phyloP scores from a whole-genome alignment of 2,113 vertebrate genomes.

The Ciconia maguari region DNA sequence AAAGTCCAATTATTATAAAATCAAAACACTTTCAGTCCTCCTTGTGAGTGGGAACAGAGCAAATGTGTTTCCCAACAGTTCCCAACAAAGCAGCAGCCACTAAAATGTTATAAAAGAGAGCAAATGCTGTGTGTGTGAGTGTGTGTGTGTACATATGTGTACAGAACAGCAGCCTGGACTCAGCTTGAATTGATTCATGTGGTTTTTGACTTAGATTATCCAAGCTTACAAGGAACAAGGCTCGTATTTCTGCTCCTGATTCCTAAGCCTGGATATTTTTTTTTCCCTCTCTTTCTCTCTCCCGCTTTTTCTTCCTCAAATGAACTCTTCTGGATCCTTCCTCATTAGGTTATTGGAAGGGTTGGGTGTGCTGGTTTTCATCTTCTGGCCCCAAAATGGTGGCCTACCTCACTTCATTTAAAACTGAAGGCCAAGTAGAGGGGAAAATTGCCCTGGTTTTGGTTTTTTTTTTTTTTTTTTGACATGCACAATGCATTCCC shows the following conservation, averaged over 20 bases:
- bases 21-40: not conserved
- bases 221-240: slow-evolving; percentile 24
- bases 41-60: not conserved
- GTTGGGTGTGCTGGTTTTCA: slow-evolving; percentile 1
- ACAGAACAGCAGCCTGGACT: not conserved
- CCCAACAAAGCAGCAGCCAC: not conserved
- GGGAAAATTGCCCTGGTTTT: not conserved
- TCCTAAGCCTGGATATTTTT: not conserved
- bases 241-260: slow-evolving; percentile 15
- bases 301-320: not conserved
- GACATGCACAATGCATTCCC: slow-evolving; percentile 8
- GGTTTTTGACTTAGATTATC: slow-evolving; percentile 54
- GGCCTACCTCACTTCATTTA: slow-evolving; percentile 38
- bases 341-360: not conserved
- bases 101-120: not conserved
- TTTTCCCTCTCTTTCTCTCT: not conserved
- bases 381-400: not conserved
- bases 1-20: not conserved
- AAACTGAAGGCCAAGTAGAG: not conserved
- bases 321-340: not conserved
- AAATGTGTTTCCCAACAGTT: not conserved
- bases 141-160: not conserved
- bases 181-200: slow-evolving; percentile 13
- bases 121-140: not conserved
- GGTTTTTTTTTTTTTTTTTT: not conserved